Evolutionary conservation across 2,888 invertebrate genomes (phyloP).

Genomic region (Synergus umbraculus): DNA sequence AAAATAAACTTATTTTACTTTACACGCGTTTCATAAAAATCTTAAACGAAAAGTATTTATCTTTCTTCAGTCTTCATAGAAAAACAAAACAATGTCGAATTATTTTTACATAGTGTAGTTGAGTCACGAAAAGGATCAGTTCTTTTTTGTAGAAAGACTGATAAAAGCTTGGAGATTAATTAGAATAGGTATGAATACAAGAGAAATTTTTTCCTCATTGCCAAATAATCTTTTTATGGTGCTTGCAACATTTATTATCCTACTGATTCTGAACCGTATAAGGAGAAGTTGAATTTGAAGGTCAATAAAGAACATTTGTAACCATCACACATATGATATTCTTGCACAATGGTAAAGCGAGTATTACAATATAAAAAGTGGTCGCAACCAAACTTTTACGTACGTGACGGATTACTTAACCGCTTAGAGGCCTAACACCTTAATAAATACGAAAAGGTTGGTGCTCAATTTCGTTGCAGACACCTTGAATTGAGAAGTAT

Average conservation of each 20-base stretch:
- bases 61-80: neutral
- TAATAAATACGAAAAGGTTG: slow-evolving; percentile 21
- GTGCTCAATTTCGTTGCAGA: slow-evolving; percentile 10
- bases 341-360: neutral
- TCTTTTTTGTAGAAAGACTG: too few species aligned
- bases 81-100: neutral
- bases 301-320: neutral
- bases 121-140: too few species aligned
- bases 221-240: neutral
- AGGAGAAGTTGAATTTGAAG: neutral
- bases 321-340: neutral
- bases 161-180: neutral
- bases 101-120: too few species aligned
- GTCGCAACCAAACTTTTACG: neutral
- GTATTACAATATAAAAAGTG: neutral
- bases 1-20: neutral
- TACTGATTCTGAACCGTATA: neutral
- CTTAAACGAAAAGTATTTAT: neutral
- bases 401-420: slow-evolving; percentile 27
- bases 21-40: neutral
- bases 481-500: slow-evolving; percentile 18
- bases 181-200: neutral
- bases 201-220: neutral
- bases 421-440: slow-evolving; percentile 14
- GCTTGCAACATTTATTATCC: neutral